These are phyloP conservation scores for Stigmatopora nigra DNA, from an alignment of 2,113 vertebrate genomes.

Conservation along the genomic window DNA sequence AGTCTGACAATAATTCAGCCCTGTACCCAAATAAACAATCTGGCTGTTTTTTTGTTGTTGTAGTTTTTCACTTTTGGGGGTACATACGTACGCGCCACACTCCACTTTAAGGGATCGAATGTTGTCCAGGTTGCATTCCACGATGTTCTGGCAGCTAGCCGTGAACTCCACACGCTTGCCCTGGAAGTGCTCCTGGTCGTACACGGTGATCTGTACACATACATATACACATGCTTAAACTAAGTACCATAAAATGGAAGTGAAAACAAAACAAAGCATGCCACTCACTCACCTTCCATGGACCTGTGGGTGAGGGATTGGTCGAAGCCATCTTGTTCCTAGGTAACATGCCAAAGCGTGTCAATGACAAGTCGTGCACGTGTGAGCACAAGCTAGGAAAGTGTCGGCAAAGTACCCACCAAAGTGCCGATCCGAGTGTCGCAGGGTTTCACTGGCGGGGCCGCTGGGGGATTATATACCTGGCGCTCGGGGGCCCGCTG, in stretches of 20 bases:
- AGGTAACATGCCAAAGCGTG: not conserved
- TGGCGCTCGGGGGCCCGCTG: slow-evolving; percentile 11
- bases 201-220: slow-evolving; percentile 82
- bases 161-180: slow-evolving; percentile 93
- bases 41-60: too few species aligned
- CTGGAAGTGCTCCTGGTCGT: slow-evolving; percentile 94
- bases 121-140: slow-evolving; percentile 87
- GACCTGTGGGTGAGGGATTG: slow-evolving; percentile 80
- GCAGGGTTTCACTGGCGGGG: slow-evolving; percentile 63
- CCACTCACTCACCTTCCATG: slow-evolving; percentile 80
- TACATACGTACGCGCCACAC: slow-evolving; percentile 85
- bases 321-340: slow-evolving; percentile 83
- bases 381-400: too few species aligned
- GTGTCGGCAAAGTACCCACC: slow-evolving; percentile 57
- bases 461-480: slow-evolving; percentile 69
- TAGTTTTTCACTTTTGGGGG: too few species aligned
- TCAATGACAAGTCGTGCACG: not conserved
- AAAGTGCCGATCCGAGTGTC: slow-evolving; percentile 57
- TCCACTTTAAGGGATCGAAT: slow-evolving; percentile 92
- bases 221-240: not conserved
- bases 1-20: too few species aligned
- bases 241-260: too few species aligned
- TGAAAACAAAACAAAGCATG: too few species aligned
- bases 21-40: too few species aligned
- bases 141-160: slow-evolving; percentile 85